phyloP scores from a whole-genome alignment of 2,797 vertebrate genomes.

The Toxotes lorentzi region DNA sequence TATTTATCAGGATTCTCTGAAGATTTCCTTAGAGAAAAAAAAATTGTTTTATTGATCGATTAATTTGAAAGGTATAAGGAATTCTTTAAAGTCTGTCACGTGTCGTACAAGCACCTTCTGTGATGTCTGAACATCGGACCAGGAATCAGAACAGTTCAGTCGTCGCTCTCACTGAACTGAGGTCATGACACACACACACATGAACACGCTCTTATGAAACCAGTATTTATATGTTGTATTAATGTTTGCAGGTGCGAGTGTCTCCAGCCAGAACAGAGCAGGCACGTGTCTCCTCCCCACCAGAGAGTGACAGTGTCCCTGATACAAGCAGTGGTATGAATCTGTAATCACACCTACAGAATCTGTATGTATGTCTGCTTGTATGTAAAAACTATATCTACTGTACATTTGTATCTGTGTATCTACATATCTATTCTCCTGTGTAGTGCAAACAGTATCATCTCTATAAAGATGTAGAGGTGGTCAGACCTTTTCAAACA shows the following conservation, averaged over 20 bases:
- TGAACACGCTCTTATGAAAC: neutral
- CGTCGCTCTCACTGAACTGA: neutral
- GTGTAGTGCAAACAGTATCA: too few relatives aligned
- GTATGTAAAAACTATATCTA: neutral
- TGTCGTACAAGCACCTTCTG: too few relatives aligned
- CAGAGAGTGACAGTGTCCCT: slow-evolving; percentile 70
- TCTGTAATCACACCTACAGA: neutral
- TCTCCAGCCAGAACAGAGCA: slow-evolving; percentile 77
- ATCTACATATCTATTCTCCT: too few relatives aligned
- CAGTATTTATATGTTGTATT: slow-evolving; percentile 14
- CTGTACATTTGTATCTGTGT: too few relatives aligned
- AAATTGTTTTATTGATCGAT: too few relatives aligned
- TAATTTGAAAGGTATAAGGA: too few relatives aligned
- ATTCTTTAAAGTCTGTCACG: too few relatives aligned
- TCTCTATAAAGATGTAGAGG: too few relatives aligned
- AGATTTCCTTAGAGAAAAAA: neutral
- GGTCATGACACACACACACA: neutral
- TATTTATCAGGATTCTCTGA: too few relatives aligned
- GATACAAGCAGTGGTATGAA: slow-evolving; percentile 79
- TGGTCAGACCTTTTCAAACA: too few relatives aligned
- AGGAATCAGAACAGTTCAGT: neutral
- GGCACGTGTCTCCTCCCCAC: slow-evolving; percentile 61
- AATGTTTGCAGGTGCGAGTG: slow-evolving; percentile 78
- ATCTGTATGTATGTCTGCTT: too few relatives aligned
- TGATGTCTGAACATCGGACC: too few relatives aligned